Evolutionary conservation across 2,797 vertebrate genomes (phyloP), one percentile per base, ranked within the genome.

Genomic region (Helostoma temminkii): DNA sequence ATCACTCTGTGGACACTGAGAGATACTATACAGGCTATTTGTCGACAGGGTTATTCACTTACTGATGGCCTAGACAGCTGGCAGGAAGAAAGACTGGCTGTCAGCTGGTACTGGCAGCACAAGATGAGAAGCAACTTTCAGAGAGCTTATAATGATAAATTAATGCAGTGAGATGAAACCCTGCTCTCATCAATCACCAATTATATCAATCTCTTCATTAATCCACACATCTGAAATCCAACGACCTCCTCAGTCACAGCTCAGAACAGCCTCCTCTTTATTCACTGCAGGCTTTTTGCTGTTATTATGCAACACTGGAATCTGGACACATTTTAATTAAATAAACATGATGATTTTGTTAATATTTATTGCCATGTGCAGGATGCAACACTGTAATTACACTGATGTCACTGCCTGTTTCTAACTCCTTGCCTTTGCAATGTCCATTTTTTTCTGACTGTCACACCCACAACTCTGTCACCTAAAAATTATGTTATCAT

Each of bases 141-240:
- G 41, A 78, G 56, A 57, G 71, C 71, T 30, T 66, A n/a, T n/a
- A n/a, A n/a, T 75, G 66, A 81, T 52, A 74, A 46, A 78, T 78
- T 53, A 68, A 53, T 50, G 41, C 66, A 49, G 68, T 3, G 26
- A 63, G 61, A 66, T 78, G 71, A 79, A 52, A 36, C 53, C 18
- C 66, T 49, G 56, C 39, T 19, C 66, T 56, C 63, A 72, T 72
- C 66, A 74, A 81, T 79, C 71, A 74, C 45, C 32, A 58, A 53
- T 84, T 76, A 64, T 52, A 76, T 83, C 81, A 84, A 58, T 81
- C 65, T 78, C 76, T 64, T 78, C 57, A 81, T 76, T 47, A 61
- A 72, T 65, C 65, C 11, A 55, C 42, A 60, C 6, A 12, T 58
- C 36, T 74, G 59, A 59, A 32, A 56, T 21, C 37, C 14, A 53